phyloP scores from a whole-genome alignment of 2,113 vertebrate species.

The Prionailurus bengalensis region DNA sequence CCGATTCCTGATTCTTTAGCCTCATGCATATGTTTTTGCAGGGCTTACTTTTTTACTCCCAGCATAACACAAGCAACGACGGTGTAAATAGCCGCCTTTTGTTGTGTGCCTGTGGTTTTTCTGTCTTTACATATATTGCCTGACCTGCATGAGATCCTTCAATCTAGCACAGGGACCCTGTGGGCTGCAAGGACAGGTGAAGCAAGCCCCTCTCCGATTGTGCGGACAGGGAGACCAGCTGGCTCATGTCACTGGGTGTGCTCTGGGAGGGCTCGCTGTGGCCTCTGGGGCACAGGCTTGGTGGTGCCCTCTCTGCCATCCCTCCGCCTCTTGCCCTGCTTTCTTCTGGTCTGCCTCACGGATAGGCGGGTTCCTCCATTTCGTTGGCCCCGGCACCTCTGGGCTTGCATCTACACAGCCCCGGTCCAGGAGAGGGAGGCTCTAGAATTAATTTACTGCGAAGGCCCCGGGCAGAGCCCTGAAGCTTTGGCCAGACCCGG shows the following conservation, averaged over 20 bases:
- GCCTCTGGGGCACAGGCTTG: rapidly evolving
- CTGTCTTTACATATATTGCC: neutral
- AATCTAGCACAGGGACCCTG: neutral
- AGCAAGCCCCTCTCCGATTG: neutral
- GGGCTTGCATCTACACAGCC: neutral
- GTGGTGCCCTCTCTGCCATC: rapidly evolving
- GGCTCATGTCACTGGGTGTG: neutral
- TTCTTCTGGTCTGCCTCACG: neutral
- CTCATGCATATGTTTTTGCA: neutral
- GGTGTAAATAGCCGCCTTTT: neutral
- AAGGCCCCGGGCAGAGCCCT: neutral
- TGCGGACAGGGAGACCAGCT: neutral
- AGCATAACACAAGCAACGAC: neutral
- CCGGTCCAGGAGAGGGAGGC: neutral
- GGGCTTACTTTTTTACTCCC: neutral
- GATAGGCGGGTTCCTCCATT: neutral
- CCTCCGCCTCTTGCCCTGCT: too few relatives aligned
- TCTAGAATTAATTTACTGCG: neutral
- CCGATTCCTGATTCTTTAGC: neutral
- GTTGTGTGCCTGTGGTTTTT: neutral
- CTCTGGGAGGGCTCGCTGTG: neutral
- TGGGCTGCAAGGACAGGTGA: neutral
- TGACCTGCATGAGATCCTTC: neutral
- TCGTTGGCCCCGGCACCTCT: neutral
- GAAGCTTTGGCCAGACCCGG: neutral